Conservation (phyloP, 92 coral and sea anemone species). For the Galaxea fascicularis region DNA sequence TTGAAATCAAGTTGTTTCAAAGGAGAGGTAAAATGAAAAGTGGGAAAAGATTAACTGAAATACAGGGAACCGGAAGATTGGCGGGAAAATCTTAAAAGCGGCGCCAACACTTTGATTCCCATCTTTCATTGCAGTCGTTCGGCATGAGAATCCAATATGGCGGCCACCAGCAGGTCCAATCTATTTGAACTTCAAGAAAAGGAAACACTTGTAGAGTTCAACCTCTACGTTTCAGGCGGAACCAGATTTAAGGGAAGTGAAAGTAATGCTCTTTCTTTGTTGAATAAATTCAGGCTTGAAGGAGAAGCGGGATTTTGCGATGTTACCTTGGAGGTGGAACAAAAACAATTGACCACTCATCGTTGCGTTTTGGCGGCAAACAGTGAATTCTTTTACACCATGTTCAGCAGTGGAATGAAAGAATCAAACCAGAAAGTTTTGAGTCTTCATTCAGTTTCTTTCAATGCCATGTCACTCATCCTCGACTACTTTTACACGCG, state of each 20-base stretch:
- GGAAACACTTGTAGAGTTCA: slow-evolving; percentile 57
- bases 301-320: slow-evolving; percentile 91
- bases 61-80: neutral
- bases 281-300: slow-evolving; percentile 75
- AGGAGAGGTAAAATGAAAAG: neutral
- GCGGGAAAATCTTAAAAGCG: slow-evolving; percentile 33
- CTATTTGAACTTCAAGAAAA: slow-evolving; percentile 68
- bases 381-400: slow-evolving; percentile 80
- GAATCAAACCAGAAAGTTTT: slow-evolving; percentile 69
- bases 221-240: slow-evolving; percentile 51
- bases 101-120: neutral
- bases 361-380: slow-evolving; percentile 91
- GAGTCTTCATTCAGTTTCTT: slow-evolving; percentile 59
- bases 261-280: slow-evolving; percentile 46
- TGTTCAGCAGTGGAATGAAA: slow-evolving; percentile 88
- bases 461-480: slow-evolving; percentile 67
- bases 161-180: slow-evolving; percentile 51
- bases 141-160: slow-evolving; percentile 37
- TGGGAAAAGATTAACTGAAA: neutral
- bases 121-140: slow-evolving; percentile 10
- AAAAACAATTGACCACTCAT: slow-evolving; percentile 70
- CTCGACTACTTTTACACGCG: slow-evolving; percentile 88
- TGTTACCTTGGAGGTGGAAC: slow-evolving; percentile 78
- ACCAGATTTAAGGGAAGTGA: slow-evolving; percentile 70
- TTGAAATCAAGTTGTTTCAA: too few species aligned